A percentile compares a stretch with the other conserved stretches of the same genome.
These are phyloP conservation scores for Hippocampus kuda DNA, from an alignment of 2,797 vertebrate species.

Conservation along the genomic window DNA sequence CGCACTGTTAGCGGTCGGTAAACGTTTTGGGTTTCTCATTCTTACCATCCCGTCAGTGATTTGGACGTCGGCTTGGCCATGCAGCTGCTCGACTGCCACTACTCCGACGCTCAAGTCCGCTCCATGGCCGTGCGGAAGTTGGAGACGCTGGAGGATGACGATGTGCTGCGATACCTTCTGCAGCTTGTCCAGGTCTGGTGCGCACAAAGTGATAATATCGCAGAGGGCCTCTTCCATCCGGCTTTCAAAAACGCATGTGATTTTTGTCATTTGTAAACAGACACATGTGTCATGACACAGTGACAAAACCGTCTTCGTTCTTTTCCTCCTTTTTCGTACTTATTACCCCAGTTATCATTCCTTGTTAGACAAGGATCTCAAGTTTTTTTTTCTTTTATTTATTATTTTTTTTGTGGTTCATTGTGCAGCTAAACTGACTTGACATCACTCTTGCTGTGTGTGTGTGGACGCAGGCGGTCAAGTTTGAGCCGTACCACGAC, in stretches of 20 bases:
- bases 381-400: neutral
- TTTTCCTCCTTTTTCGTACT: no score
- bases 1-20: rapidly evolving
- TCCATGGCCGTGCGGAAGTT: constrained; percentile 93
- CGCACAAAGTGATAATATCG: neutral
- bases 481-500: constrained; percentile 98
- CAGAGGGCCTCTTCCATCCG: no score
- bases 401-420: no score
- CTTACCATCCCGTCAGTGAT: constrained; percentile 45
- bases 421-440: neutral
- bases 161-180: constrained; percentile 89
- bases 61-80: constrained; percentile 92
- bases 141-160: constrained; percentile 87
- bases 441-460: neutral
- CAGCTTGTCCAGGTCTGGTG: constrained; percentile 87
- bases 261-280: neutral
- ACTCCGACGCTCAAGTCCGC: constrained; percentile 88
- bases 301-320: no score
- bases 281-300: no score
- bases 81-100: constrained; percentile 95
- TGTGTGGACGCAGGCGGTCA: constrained; percentile 76
- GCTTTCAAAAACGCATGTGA: neutral
- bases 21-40: neutral
- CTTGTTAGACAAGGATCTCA: no score
- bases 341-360: no score